These are phyloP conservation scores for Lithophane semibrunnea DNA, from an alignment of 2,888 invertebrate species.

Conservation along the genomic window DNA sequence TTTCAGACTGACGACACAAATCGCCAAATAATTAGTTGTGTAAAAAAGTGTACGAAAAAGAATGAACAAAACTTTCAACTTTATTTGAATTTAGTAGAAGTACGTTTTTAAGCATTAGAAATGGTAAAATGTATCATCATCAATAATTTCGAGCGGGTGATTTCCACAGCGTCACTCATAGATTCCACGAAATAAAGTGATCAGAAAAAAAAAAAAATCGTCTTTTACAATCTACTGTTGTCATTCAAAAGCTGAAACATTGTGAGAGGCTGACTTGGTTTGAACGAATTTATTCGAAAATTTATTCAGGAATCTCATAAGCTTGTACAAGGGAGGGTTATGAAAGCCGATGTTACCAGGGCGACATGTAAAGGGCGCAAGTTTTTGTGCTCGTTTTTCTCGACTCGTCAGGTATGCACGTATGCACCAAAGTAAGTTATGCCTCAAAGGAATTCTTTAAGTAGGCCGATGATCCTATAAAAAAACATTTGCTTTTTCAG, in stretches of 20 bases:
- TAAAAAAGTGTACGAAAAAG: constrained; percentile 22
- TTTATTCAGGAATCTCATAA: constrained; percentile 48
- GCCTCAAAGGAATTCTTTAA: constrained; percentile 38
- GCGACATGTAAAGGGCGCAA: constrained; percentile 24
- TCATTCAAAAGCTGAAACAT: background rate
- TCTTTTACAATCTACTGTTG: background rate
- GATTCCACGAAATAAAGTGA: background rate
- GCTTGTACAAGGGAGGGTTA: constrained; percentile 15
- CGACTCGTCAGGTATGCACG: constrained; percentile 48
- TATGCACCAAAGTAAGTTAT: constrained; percentile 47
- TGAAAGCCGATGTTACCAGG: constrained; percentile 23
- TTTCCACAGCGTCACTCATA: no score
- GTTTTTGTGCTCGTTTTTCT: constrained; percentile 54
- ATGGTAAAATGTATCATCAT: background rate
- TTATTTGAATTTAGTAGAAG: constrained; percentile 26
- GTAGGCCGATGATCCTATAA: background rate
- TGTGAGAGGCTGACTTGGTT: background rate
- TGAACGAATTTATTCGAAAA: constrained; percentile 9
- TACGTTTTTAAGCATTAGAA: background rate
- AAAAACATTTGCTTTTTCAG: constrained; percentile 4
- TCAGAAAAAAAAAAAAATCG: background rate
- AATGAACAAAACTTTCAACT: background rate
- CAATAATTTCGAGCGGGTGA: background rate
- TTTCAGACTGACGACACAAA: constrained; percentile 55
- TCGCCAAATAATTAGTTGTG: constrained; percentile 66